A percentile compares a stretch with the other conserved stretches of the same genome.
Conservation (phyloP, 1,140 invertebrate species). For the Thalassaphorura encarpata region DNA sequence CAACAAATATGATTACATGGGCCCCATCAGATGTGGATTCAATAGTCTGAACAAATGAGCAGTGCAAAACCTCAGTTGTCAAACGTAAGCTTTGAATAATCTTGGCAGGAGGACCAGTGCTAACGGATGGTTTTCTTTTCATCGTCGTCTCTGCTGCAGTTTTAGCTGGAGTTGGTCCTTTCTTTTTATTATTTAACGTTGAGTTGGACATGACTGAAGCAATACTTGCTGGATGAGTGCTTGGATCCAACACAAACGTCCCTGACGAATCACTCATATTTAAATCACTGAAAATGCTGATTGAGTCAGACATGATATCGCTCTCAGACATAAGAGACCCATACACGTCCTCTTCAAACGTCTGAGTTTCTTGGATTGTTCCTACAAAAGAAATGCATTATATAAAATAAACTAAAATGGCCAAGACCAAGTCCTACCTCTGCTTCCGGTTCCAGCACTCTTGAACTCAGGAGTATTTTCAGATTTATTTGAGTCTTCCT, state of each 20-base stretch:
- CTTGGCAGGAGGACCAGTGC: not conserved
- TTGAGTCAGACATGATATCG: constrained; percentile 28
- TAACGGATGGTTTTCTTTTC: constrained; percentile 1
- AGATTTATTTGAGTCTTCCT: not conserved
- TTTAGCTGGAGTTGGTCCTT: not conserved
- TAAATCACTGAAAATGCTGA: constrained; percentile 28
- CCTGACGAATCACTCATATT: constrained; percentile 26
- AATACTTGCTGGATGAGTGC: not conserved
- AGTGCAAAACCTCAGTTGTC: constrained; percentile 15
- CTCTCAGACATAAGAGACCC: constrained; percentile 23
- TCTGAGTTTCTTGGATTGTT: constrained; percentile 25
- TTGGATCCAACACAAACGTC: constrained; percentile 17
- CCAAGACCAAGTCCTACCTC: not conserved
- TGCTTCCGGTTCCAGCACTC: not conserved
- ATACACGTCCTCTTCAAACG: constrained; percentile 27
- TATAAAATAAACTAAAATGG: not conserved
- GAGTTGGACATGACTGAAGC: not conserved
- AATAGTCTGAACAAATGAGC: constrained; percentile 5
- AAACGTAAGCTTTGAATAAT: constrained; percentile 20
- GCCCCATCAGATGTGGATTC: constrained; percentile 14
- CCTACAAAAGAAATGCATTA: constrained; percentile 6
- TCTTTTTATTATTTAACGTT: constrained; percentile 1
- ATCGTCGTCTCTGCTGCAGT: not conserved
- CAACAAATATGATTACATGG: constrained; percentile 11
- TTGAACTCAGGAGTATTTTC: not conserved